These are phyloP conservation scores for Colinus virginianus DNA, from an alignment of 2,113 vertebrate species.

Conservation along the genomic window DNA sequence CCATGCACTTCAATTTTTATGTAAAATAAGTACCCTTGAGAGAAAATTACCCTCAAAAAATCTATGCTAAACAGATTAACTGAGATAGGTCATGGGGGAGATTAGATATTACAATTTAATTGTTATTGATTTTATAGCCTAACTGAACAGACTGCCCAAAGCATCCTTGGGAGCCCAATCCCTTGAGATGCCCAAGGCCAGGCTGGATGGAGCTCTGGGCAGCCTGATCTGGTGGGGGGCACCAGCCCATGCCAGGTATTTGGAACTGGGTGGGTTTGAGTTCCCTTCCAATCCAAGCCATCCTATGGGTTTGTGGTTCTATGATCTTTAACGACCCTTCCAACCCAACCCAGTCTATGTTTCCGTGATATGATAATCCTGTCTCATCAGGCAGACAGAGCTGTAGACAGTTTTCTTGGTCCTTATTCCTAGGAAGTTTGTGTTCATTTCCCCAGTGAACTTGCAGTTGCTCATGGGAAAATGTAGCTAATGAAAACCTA, in stretches of 20 bases:
- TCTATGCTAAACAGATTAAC: background rate
- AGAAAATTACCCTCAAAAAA: background rate
- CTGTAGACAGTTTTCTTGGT: background rate
- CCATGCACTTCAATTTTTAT: too few species aligned
- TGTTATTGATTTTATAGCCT: background rate
- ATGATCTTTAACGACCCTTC: too few species aligned
- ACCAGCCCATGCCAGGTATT: background rate
- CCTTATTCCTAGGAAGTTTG: background rate
- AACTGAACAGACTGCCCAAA: background rate
- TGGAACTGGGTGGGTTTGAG: background rate
- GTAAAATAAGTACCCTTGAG: background rate
- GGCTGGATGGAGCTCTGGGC: background rate
- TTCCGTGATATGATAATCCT: too few species aligned
- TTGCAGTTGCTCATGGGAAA: background rate
- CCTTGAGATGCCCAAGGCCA: background rate
- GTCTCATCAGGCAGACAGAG: background rate
- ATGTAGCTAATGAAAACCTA: background rate
- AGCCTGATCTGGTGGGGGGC: background rate
- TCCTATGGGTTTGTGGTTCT: too few species aligned
- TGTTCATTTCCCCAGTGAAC: background rate
- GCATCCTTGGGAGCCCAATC: background rate
- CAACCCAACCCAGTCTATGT: too few species aligned
- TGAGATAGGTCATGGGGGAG: background rate
- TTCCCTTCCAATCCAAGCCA: too few species aligned
- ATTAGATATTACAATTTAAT: background rate